Percentiles rank a stretch among this genome's conserved stretches.
Conservation (phyloP, 2,888 invertebrate genomes). For the Synanthedon tipuliformis region DNA sequence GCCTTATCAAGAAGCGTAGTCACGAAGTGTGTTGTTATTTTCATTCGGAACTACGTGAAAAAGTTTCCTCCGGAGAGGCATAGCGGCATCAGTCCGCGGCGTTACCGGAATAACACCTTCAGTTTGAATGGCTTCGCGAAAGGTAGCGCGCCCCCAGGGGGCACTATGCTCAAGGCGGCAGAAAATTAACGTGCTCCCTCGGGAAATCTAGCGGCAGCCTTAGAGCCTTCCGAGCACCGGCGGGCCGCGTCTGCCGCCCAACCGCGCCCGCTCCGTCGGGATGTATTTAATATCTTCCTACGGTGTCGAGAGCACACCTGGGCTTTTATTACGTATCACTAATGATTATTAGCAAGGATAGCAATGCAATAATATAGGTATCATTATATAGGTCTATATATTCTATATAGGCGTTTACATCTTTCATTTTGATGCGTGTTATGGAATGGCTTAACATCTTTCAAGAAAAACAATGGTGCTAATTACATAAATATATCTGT, state of each 20-base stretch:
- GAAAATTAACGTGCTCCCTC: constrained; percentile 78
- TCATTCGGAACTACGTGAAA: constrained; percentile 38
- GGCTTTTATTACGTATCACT: not conserved
- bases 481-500: too few species aligned
- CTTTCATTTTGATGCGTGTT: too few species aligned
- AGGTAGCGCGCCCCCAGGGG: constrained; percentile 72
- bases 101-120: constrained; percentile 67
- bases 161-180: constrained; percentile 82
- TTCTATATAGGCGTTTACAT: too few species aligned
- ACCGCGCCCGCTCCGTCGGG: constrained; percentile 49
- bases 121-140: constrained; percentile 64
- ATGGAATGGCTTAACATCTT: too few species aligned
- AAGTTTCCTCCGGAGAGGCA: constrained; percentile 50
- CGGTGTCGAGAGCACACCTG: constrained; percentile 12
- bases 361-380: constrained; percentile 7
- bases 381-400: constrained; percentile 3
- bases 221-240: constrained; percentile 41
- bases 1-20: not conserved
- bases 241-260: constrained; percentile 11
- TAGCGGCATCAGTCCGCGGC: constrained; percentile 59
- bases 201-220: constrained; percentile 75
- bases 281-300: constrained; percentile 58
- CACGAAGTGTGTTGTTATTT: constrained; percentile 28
- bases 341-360: not conserved
- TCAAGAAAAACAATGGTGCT: too few species aligned